phyloP scores from a whole-genome alignment of 2,888 invertebrate species.

The Nesidiocoris tenuis region DNA sequence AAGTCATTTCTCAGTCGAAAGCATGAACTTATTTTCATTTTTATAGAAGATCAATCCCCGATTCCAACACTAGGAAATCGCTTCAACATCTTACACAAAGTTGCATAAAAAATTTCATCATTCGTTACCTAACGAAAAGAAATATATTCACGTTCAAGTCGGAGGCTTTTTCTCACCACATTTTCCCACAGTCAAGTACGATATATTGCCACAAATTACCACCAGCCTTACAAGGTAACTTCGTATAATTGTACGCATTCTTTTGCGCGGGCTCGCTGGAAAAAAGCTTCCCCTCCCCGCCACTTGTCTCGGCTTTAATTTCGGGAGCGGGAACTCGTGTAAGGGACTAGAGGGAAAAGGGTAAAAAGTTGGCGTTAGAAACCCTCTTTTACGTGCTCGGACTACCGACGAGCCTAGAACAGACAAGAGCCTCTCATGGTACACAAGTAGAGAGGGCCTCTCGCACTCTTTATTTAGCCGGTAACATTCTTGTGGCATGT shows the following conservation, averaged over 20 bases:
- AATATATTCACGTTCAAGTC: too few species aligned
- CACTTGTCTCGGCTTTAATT: not conserved
- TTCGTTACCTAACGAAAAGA: too few species aligned
- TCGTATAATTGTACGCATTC: slow-evolving; percentile 5
- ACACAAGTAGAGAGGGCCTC: not conserved
- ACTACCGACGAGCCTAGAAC: not conserved
- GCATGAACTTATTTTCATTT: too few species aligned
- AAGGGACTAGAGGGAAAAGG: not conserved
- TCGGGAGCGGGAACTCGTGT: not conserved
- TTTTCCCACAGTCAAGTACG: slow-evolving; percentile 8
- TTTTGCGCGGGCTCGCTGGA: not conserved
- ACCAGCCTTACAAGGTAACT: not conserved
- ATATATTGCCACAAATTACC: slow-evolving; percentile 4
- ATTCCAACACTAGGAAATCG: too few species aligned
- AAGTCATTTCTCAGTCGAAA: too few species aligned
- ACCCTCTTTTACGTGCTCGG: slow-evolving; percentile 21
- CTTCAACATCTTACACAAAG: too few species aligned
- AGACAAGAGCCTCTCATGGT: not conserved
- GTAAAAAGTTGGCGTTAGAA: slow-evolving; percentile 32
- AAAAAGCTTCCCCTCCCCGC: not conserved
- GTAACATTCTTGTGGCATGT: slow-evolving; percentile 38
- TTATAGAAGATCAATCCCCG: too few species aligned
- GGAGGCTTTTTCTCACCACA: not conserved
- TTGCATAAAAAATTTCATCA: too few species aligned
- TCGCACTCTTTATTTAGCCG: slow-evolving; percentile 35